Conservation (phyloP, 2,888 invertebrate species). For the Malthinus flaveolus region DNA sequence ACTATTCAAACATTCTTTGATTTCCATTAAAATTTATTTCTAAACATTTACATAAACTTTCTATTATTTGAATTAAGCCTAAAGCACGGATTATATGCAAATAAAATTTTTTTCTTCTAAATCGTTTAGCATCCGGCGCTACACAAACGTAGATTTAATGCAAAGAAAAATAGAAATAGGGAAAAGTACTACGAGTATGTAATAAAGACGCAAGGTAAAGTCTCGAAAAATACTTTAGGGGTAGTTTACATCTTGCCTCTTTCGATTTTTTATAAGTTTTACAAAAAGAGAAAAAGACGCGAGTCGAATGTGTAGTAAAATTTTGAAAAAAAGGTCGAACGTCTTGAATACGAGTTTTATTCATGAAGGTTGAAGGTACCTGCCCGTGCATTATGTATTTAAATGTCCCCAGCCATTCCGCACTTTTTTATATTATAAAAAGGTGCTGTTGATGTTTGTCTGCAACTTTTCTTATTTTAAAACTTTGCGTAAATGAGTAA, state of each 20-base stretch:
- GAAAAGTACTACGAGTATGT: constrained; percentile 27
- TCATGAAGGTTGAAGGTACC: constrained; percentile 48
- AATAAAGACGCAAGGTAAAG: constrained; percentile 30
- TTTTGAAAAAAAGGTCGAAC: constrained; percentile 23
- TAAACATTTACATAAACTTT: background rate
- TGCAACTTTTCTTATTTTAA: constrained; percentile 9
- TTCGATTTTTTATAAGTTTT: constrained; percentile 6
- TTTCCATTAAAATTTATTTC: constrained; percentile 23
- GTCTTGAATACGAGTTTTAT: constrained; percentile 44
- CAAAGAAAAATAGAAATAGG: constrained; percentile 24
- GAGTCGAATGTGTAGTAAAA: constrained; percentile 12
- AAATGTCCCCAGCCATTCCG: constrained; percentile 43
- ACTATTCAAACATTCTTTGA: constrained; percentile 23
- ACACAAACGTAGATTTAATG: constrained; percentile 27
- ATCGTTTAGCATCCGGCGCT: background rate
- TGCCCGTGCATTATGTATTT: constrained; percentile 50
- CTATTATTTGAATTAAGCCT: constrained; percentile 1
- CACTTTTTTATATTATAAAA: constrained; percentile 27
- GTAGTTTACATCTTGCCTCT: constrained; percentile 7
- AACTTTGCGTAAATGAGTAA: constrained; percentile 8
- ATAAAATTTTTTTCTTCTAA: too few species aligned
- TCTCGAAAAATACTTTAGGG: constrained; percentile 25
- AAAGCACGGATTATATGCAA: background rate
- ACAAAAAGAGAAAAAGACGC: constrained; percentile 17
- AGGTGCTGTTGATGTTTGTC: constrained; percentile 21